Base-by-base conservation (phyloP, 2,888 invertebrate genomes). In the Agrenia bidenticulata region DNA sequence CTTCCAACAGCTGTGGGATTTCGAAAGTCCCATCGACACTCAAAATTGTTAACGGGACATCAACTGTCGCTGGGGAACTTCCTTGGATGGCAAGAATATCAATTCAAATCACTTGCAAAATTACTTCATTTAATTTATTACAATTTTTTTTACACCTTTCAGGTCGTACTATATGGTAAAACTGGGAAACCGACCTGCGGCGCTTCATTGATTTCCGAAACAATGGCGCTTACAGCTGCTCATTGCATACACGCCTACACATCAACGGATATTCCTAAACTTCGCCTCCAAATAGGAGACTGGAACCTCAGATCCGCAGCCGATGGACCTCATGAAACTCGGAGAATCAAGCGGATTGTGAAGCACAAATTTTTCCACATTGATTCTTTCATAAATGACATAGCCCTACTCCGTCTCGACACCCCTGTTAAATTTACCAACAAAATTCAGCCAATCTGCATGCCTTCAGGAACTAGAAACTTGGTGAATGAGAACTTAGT, bases 161-260 rank as follows among this genome's bases (percentile, higher is more conserved):
- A 70, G 73, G 70, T 66, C 17, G 68, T 67, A 5, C 17, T 74
- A 2, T 67, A 64, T 24, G 72, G 69, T 2, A 64, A 68, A 39
- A 56, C 54, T 19, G 64, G 66, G 9, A 69, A 66, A 24, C 67
- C 63, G 15, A 72, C 67, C 53, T 74, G 73, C 41, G 73, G 73
- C 2, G 72, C 60, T 2, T 58, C 65, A 5, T 23, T 73, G 4
- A 42, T 73, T n/a, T 45, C 45, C 2, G 45, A 39, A 50, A 64
- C 19, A 85, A 86, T 70, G 81, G 79, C 56, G 92, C 92, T 57
- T 7, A 89, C 92, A 1, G 93, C 93, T 1, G 92, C 93, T 1
- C 93, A 93, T 81, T 93, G 93, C 79, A 89, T 93, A 26, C 90
- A 91, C 27, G 89, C 90, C 92, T 92, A 45, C 5, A 17, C 45